Conservation (phyloP, 2,888 invertebrate species). For the Drosophila birchii region DNA sequence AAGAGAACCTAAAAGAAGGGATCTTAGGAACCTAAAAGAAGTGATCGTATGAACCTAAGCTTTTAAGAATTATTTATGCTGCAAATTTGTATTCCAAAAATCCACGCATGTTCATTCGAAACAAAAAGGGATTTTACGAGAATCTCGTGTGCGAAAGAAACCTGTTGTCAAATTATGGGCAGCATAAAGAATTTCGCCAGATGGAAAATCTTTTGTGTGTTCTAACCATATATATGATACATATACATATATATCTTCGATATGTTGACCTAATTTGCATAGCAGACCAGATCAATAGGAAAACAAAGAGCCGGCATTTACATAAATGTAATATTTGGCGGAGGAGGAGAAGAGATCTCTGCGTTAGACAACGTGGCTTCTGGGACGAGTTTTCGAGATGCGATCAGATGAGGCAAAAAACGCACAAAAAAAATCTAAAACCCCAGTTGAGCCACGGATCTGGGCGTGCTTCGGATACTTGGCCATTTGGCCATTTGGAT, state of each 20-base stretch:
- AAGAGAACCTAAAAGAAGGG: neutral
- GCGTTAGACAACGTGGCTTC: slow-evolving; percentile 12
- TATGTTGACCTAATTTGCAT: slow-evolving; percentile 34
- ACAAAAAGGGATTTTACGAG: slow-evolving; percentile 20
- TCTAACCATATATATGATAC: neutral
- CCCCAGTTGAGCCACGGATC: slow-evolving; percentile 23
- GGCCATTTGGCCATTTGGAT: slow-evolving; percentile 9
- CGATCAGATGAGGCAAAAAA: neutral
- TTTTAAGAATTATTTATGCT: slow-evolving; percentile 11
- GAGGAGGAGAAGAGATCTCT: neutral
- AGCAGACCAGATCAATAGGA: slow-evolving; percentile 28
- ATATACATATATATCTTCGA: neutral
- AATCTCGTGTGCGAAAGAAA: slow-evolving; percentile 21
- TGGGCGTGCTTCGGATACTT: slow-evolving; percentile 40
- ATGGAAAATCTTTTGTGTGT: slow-evolving; percentile 15
- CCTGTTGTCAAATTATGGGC: slow-evolving; percentile 26
- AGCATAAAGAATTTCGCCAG: slow-evolving; percentile 22
- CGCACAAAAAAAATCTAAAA: neutral
- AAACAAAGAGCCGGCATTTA: slow-evolving; percentile 29
- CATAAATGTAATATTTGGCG: slow-evolving; percentile 36
- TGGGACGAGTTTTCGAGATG: slow-evolving; percentile 28
- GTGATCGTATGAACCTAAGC: neutral
- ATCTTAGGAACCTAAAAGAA: too few relatives aligned
- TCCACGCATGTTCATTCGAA: slow-evolving; percentile 19
- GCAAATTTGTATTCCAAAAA: slow-evolving; percentile 19